Conservation (phyloP, 2,888 invertebrate genomes). For the Cantharis flavilabris region DNA sequence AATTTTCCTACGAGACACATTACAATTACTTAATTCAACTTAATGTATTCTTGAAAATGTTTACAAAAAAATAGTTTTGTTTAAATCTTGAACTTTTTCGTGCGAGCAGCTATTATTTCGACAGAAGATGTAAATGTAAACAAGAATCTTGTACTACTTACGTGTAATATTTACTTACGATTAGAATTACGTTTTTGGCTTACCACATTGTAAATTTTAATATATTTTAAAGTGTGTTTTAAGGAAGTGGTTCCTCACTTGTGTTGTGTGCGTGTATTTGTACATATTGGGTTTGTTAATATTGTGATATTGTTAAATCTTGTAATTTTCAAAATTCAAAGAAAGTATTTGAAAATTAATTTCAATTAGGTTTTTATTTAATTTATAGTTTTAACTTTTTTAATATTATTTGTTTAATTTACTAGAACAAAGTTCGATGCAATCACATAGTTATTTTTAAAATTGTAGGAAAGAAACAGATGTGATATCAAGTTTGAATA, state of each 20-base stretch:
- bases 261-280: background rate
- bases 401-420: background rate
- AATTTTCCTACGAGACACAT: background rate
- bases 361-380: background rate
- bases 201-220: background rate
- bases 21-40: background rate
- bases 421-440: background rate
- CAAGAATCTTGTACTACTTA: background rate
- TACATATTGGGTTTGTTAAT: conserved; percentile 13
- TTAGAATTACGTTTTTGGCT: background rate
- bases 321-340: background rate
- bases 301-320: conserved; percentile 25
- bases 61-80: background rate
- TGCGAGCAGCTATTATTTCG: background rate
- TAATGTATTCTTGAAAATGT: background rate
- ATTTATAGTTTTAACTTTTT: background rate
- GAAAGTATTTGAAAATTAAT: background rate
- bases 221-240: background rate
- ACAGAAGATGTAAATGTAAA: background rate
- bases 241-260: background rate
- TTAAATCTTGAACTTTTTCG: background rate
- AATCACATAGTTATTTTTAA: background rate
- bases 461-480: background rate
- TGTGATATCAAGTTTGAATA: conserved; percentile 2
- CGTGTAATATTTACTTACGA: background rate